Evolutionary conservation across 2,888 invertebrate genomes (phyloP), one percentile per base, ranked within the genome.

Genomic region (Luffia ferchaultella): DNA sequence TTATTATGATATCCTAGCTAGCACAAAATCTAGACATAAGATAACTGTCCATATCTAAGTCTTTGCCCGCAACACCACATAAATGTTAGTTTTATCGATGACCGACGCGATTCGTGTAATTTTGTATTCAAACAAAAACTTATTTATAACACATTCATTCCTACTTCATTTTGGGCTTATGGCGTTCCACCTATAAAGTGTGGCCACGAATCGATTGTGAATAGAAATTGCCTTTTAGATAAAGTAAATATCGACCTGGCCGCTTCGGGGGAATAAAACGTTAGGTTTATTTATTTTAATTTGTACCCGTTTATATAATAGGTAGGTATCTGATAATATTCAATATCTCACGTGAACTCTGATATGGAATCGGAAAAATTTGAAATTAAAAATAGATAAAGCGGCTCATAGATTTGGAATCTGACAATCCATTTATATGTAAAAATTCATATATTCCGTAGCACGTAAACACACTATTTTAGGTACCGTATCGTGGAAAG

Each of bases 171-270:
- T 67, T 61, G 60, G 60, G 63, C 60, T 66, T 63, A 62, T 59
- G 61, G 61, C 60, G 55, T 55, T 54, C 60, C 60, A 60, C 58
- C 62, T 64, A 67, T 63, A 65, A 68, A 62, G 59, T 20, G 65
- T 61, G 60, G 53, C 60, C 58, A 65, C 67, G 70, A 70, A 73
- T 71, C 66, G 73, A 63, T 43, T 59, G 55, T 67, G 76, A 76
- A 76, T 77, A 73, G 67, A 57, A 76, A 76, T 76, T 57, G 67
- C 67, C 58, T 62, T 62, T 50, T 54, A 65, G 66, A 62, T 61
- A 61, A 60, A 55, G 61, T 62, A 64, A 65, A 65, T 67, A 67
- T 68, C 69, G 61, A 59, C 64, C 49, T 20, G 3, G 43, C 18
- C n/a, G 20, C 17, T 49, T 12, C 16, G 16, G 19, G 16, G 16